These are phyloP conservation scores for Heteropelma amictum DNA, from an alignment of 2,888 invertebrate genomes.

Conservation along the genomic window DNA sequence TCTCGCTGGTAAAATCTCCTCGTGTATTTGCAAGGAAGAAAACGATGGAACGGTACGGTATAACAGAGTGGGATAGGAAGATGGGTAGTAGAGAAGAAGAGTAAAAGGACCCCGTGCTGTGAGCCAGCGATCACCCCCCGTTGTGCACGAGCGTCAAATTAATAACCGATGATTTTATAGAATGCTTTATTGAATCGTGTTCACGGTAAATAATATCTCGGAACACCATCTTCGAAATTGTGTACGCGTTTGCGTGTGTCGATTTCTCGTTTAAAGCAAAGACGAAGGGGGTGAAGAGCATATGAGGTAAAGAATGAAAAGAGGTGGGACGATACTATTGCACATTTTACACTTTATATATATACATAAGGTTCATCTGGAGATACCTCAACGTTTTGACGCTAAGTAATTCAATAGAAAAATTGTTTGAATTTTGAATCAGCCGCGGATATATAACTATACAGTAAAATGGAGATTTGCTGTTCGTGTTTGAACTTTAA, in stretches of 20 bases:
- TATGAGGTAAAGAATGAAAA: neutral
- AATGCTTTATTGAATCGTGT: conserved; percentile 75
- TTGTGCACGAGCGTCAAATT: conserved; percentile 74
- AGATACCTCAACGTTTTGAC: neutral
- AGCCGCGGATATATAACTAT: no score
- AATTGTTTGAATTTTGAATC: no score
- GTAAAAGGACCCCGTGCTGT: conserved; percentile 63
- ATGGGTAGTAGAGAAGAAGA: neutral
- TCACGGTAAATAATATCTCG: conserved; percentile 69
- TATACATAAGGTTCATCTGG: neutral
- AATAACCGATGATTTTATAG: conserved; percentile 77
- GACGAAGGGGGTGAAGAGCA: neutral
- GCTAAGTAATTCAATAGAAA: neutral
- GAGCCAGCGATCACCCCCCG: conserved; percentile 71
- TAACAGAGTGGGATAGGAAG: conserved; percentile 15
- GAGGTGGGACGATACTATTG: neutral
- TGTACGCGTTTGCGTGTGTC: no score
- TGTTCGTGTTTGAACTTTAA: no score
- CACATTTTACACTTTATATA: neutral
- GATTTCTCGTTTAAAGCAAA: no score
- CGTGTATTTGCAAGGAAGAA: conserved; percentile 13
- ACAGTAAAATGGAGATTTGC: no score
- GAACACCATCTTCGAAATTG: conserved; percentile 60
- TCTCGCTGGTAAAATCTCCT: conserved; percentile 13
- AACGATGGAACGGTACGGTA: neutral